Evolutionary conservation across 2,888 invertebrate genomes (phyloP).

Genomic region (Acleris literana): DNA sequence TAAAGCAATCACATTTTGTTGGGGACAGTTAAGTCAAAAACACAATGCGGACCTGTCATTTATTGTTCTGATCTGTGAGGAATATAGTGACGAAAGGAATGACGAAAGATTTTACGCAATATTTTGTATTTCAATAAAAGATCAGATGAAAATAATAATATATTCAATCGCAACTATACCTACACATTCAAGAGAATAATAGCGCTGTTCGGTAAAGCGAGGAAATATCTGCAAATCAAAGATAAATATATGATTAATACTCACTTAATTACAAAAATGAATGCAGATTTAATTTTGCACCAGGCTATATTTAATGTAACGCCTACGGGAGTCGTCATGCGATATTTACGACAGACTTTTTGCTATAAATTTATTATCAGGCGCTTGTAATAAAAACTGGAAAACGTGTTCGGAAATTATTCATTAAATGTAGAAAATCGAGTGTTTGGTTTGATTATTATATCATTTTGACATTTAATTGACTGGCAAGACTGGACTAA

Average conservation of each 20-base stretch:
- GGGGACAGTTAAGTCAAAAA: conserved; percentile 43
- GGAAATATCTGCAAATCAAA: too few relatives aligned
- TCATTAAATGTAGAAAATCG: too few relatives aligned
- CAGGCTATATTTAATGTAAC: neutral
- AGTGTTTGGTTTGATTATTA: neutral
- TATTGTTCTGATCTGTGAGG: conserved; percentile 46
- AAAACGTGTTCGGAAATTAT: too few relatives aligned
- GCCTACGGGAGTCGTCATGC: neutral
- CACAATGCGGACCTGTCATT: conserved; percentile 45
- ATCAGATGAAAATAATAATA: too few relatives aligned
- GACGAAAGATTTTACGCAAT: conserved; percentile 40
- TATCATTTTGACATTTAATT: neutral
- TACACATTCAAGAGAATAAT: too few relatives aligned
- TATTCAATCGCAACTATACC: too few relatives aligned
- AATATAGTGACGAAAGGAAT: conserved; percentile 45
- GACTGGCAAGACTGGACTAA: too few relatives aligned
- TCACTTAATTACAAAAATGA: neutral
- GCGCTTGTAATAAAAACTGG: neutral
- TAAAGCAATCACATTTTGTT: conserved; percentile 51
- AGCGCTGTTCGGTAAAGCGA: too few relatives aligned
- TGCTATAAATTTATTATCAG: conserved; percentile 12
- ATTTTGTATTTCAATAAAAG: neutral
- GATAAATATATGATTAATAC: too few relatives aligned
- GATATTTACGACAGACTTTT: neutral
- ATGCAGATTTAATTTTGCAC: too few relatives aligned